Conservation (phyloP, 2,797 vertebrate genomes). For the Rhynchotus rufescens region DNA sequence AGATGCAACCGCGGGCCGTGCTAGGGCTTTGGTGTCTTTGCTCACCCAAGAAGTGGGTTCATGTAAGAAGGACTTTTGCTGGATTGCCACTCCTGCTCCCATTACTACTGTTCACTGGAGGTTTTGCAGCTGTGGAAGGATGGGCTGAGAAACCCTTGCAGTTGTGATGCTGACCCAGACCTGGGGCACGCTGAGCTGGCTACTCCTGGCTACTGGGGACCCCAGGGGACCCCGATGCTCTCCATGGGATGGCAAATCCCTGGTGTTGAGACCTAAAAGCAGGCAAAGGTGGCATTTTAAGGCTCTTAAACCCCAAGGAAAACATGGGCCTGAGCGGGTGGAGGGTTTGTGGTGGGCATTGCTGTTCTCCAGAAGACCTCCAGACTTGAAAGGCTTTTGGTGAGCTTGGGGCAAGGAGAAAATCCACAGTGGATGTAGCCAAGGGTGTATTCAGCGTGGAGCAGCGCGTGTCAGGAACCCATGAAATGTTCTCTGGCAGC, state of each 20-base stretch:
- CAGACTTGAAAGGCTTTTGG: background rate
- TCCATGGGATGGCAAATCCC: background rate
- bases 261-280: background rate
- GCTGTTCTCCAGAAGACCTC: background rate
- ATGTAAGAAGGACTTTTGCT: background rate
- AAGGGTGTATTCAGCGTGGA: no score
- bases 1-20: no score
- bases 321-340: background rate
- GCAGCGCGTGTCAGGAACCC: background rate
- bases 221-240: background rate
- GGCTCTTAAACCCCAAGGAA: background rate
- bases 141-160: background rate
- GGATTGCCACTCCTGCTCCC: background rate
- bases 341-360: background rate
- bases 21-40: fast-evolving
- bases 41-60: no score
- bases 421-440: background rate
- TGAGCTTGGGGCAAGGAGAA: background rate
- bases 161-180: background rate
- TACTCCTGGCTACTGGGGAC: background rate
- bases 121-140: background rate
- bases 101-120: background rate
- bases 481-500: background rate
- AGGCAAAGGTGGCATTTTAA: fast-evolving
- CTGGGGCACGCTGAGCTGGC: background rate